A percentile compares a stretch with the other conserved stretches of the same genome.
phyloP scores from a whole-genome alignment of 1,140 invertebrate species.

The Ips nitidus region DNA sequence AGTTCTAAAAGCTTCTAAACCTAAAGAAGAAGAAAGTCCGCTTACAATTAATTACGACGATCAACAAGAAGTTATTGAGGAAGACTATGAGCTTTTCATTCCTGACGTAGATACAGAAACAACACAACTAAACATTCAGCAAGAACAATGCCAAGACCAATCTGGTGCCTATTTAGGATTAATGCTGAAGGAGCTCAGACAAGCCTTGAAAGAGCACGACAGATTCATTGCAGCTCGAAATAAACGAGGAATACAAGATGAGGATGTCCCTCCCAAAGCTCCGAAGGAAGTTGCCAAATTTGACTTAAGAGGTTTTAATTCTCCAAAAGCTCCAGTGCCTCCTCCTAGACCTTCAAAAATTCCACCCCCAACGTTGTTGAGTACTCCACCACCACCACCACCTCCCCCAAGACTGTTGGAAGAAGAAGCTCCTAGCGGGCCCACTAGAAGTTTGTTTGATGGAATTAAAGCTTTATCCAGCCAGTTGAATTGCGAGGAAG shows the following conservation, averaged over 20 bases:
- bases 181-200: slow-evolving; percentile 38
- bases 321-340: not conserved
- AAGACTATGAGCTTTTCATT: slow-evolving; percentile 38
- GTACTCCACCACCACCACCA: slow-evolving; percentile 23
- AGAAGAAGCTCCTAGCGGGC: not conserved
- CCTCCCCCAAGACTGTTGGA: not conserved
- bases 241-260: slow-evolving; percentile 29
- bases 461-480: slow-evolving; percentile 31
- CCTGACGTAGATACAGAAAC: slow-evolving; percentile 6
- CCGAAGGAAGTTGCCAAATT: slow-evolving; percentile 15
- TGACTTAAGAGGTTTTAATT: slow-evolving; percentile 12
- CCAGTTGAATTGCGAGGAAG: slow-evolving; percentile 29
- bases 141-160: slow-evolving; percentile 7
- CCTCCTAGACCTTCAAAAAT: slow-evolving; percentile 6
- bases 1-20: not conserved
- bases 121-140: not conserved
- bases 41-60: slow-evolving; percentile 34
- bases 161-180: slow-evolving; percentile 29
- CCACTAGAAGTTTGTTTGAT: slow-evolving; percentile 2
- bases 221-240: slow-evolving; percentile 36
- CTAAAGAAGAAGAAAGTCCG: not conserved
- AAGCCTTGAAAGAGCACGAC: slow-evolving; percentile 37
- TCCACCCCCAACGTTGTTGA: slow-evolving; percentile 13
- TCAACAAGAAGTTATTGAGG: slow-evolving; percentile 21
- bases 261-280: slow-evolving; percentile 6